Evolutionary conservation across 2,797 vertebrate genomes (phyloP).

Genomic region (Ambastaia sidthimunki): DNA sequence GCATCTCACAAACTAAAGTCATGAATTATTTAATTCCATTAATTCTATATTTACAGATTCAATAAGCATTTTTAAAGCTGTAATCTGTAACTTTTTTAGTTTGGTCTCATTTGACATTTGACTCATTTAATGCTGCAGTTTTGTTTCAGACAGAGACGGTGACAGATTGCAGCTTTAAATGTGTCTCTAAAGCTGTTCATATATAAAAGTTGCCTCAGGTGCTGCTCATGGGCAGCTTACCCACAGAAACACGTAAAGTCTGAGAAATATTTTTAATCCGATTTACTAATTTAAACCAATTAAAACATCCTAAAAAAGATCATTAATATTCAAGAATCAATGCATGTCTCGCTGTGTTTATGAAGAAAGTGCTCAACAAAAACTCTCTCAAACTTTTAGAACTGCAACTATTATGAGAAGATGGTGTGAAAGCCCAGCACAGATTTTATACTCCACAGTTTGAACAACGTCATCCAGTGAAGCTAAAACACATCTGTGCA

Average conservation of each 20-base stretch:
- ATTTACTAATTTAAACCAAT: neutral
- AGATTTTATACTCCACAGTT: no score
- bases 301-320: neutral
- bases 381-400: no score
- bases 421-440: no score
- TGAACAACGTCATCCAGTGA: neutral
- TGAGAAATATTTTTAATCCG: neutral
- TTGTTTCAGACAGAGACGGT: no score
- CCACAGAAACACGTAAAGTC: neutral
- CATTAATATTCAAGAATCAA: neutral
- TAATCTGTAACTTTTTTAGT: no score
- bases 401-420: no score
- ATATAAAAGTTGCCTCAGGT: neutral
- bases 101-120: no score
- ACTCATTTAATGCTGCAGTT: no score
- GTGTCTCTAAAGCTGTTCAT: neutral
- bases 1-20: neutral
- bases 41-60: neutral
- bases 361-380: no score
- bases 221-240: neutral
- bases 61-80: neutral
- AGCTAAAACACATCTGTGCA: neutral
- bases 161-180: neutral
- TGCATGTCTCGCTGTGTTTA: no score
- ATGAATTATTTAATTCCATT: neutral